Base-by-base conservation (phyloP, 2,888 invertebrate species). In the Hetaerina titia region DNA sequence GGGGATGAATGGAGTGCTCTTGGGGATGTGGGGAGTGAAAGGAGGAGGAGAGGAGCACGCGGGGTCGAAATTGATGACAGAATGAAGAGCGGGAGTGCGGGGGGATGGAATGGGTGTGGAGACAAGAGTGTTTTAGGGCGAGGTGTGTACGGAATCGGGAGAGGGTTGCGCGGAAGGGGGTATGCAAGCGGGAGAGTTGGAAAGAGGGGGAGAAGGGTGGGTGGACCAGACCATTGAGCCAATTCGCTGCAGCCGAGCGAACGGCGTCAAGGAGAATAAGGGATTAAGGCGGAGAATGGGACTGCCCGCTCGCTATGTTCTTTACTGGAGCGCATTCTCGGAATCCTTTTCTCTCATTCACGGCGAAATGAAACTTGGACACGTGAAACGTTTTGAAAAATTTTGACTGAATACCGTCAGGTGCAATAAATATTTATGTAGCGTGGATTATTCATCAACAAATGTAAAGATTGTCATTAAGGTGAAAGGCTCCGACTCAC, bases 211-310 rank as follows among this genome's bases (percentile, higher is more conserved):
- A 56, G 9, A 13, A 19, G n/a, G 89, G 19, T 1, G 19, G 57
- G 2, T 57, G 57, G 22, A 1, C 9, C 8, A 11, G n/a, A 6
- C n/a, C 57, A 58, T n/a, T 58, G 89, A 89, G 57, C 89, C 89
- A 57, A 58, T 89, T 89, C 25, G 89, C 58, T 89, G 57, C 89
- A 57, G 81, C 25, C 31, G 81, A n/a, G 89, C 58, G 58, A n/a
- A 89, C 58, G 58, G 58, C 89, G 89, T 89, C 57, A 58, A 57
- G 58, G 56, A n/a, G 89, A 89, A 57, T 89, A 58, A 89, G 57
- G 58, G 58, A 89, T 89, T 56, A 89, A 89, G 89, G 89, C n/a
- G 89, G 89, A 15, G 19, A 45, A 17, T 56, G 19, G 8, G 25
- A 31, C 31, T 31, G 81, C 5, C 81, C 81, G 81, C 5, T 81